These are phyloP conservation scores for Epinephelus awoara DNA, from an alignment of 2,797 vertebrate species.

Conservation along the genomic window DNA sequence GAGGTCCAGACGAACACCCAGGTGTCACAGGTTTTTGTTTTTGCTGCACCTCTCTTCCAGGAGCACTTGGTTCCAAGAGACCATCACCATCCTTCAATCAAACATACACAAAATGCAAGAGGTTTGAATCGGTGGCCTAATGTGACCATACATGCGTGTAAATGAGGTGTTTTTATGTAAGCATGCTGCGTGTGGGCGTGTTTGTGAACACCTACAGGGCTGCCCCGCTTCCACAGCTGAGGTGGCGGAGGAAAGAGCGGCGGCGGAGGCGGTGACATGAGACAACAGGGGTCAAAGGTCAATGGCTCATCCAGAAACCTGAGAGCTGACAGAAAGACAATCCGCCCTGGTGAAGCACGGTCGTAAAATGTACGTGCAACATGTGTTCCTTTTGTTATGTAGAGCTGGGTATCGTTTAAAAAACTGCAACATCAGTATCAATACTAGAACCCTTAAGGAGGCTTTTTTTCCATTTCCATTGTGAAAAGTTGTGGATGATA, in stretches of 20 bases:
- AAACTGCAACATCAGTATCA: too few species aligned
- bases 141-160: neutral
- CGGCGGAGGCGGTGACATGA: slow-evolving; percentile 88
- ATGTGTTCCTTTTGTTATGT: neutral
- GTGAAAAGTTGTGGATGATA: too few species aligned
- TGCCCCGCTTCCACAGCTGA: slow-evolving; percentile 82
- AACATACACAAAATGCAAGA: slow-evolving; percentile 19
- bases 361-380: neutral
- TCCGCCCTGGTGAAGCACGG: neutral
- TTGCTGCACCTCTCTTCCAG: slow-evolving; percentile 37
- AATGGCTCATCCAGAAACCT: slow-evolving; percentile 86
- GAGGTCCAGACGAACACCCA: slow-evolving; percentile 77
- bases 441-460: too few species aligned
- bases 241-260: slow-evolving; percentile 91
- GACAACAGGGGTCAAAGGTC: slow-evolving; percentile 85
- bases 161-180: slow-evolving; percentile 10
- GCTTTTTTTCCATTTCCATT: too few species aligned
- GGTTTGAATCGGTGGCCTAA: neutral
- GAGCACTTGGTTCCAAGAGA: slow-evolving; percentile 48
- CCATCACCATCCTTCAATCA: slow-evolving; percentile 54
- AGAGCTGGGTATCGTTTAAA: too few species aligned
- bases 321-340: slow-evolving; percentile 82
- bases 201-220: slow-evolving; percentile 76
- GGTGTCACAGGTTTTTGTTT: slow-evolving; percentile 43
- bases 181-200: neutral